phyloP scores from a whole-genome alignment of 2,888 invertebrate species.

The Schrankia costaestrigalis region DNA sequence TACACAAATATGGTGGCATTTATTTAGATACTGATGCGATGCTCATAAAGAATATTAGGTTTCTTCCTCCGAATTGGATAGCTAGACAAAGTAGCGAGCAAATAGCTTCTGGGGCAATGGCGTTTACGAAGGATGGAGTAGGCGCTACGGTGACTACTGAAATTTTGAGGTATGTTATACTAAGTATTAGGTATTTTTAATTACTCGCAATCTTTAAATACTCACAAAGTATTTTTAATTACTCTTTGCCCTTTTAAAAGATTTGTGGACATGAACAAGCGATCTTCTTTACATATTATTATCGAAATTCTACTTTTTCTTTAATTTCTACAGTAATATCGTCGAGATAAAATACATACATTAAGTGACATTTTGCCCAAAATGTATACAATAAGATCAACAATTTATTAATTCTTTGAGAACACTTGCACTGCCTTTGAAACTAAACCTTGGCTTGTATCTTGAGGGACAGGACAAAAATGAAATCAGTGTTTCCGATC shows the following conservation, averaged over 20 bases:
- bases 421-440: too few species aligned
- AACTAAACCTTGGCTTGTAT: too few species aligned
- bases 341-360: too few species aligned
- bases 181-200: too few species aligned
- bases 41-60: slow-evolving; percentile 77
- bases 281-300: not conserved
- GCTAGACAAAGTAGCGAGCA: slow-evolving; percentile 79
- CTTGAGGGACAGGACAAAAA: too few species aligned
- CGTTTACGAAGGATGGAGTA: slow-evolving; percentile 78
- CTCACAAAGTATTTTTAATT: too few species aligned
- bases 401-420: too few species aligned
- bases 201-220: too few species aligned
- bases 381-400: too few species aligned
- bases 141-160: slow-evolving; percentile 46
- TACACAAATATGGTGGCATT: slow-evolving; percentile 87
- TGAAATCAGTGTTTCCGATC: too few species aligned
- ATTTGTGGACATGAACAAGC: not conserved
- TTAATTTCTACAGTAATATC: not conserved
- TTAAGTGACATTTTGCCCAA: too few species aligned
- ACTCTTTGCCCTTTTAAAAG: not conserved
- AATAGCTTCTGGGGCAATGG: slow-evolving; percentile 12
- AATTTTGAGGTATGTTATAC: slow-evolving; percentile 4
- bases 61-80: slow-evolving; percentile 75
- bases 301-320: not conserved
- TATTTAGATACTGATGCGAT: slow-evolving; percentile 87